Conservation (phyloP, 1,140 invertebrate genomes). For the Ganaspis sp. region DNA sequence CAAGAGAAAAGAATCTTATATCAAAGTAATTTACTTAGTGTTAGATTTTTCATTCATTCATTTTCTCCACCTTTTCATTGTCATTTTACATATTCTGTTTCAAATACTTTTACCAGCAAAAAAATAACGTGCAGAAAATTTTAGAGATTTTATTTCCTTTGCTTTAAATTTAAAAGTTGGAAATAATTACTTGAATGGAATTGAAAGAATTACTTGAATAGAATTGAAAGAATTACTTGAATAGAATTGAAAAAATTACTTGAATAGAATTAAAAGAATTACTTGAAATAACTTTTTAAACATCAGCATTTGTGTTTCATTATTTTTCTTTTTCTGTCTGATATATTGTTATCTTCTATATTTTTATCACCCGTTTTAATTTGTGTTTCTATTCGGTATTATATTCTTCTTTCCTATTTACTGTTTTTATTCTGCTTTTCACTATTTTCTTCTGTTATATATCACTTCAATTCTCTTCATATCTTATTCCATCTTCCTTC, state of each 20-base stretch:
- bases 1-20: not conserved
- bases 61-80: conserved; percentile 26
- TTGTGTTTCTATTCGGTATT: not conserved
- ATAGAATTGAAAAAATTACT: too few relatives aligned
- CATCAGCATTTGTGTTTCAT: not conserved
- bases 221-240: too few relatives aligned
- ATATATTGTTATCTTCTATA: not conserved
- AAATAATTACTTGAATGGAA: too few relatives aligned
- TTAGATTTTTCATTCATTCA: conserved; percentile 31
- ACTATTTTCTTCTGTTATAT: not conserved
- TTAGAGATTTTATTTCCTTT: too few relatives aligned
- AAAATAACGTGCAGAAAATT: too few relatives aligned
- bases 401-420: not conserved
- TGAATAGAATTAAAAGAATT: too few relatives aligned
- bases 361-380: not conserved
- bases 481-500: not conserved
- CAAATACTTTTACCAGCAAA: too few relatives aligned
- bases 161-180: too few relatives aligned
- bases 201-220: too few relatives aligned
- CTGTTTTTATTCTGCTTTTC: not conserved
- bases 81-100: too few relatives aligned
- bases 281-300: too few relatives aligned
- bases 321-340: not conserved
- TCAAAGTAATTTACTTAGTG: conserved; percentile 38
- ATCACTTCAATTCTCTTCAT: not conserved